A percentile compares a stretch with the other conserved stretches of the same genome.
Conservation (phyloP, 2,888 invertebrate species). For the Drosophila meridionalis region DNA sequence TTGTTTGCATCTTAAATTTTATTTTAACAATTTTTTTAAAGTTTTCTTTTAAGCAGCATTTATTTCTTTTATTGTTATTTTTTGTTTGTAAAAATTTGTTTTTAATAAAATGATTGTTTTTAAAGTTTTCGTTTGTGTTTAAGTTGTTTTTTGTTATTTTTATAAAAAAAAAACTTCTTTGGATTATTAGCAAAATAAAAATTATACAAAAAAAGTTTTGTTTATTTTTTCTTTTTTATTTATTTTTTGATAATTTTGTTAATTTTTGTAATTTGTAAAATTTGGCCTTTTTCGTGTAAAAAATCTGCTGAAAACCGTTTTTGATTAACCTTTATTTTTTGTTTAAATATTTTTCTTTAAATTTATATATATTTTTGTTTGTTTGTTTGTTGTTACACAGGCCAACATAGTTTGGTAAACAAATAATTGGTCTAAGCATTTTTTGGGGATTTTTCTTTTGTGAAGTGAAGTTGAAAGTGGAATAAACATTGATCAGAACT, state of each 20-base stretch:
- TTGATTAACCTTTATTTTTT: constrained; percentile 67
- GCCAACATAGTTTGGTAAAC: not conserved
- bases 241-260: constrained; percentile 25
- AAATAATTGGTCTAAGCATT: not conserved
- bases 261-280: constrained; percentile 59
- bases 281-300: constrained; percentile 77
- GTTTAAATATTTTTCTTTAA: constrained; percentile 7
- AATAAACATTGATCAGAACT: not conserved
- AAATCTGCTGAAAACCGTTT: constrained; percentile 76
- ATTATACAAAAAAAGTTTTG: constrained; percentile 61
- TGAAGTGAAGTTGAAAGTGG: not conserved
- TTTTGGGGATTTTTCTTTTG: not conserved
- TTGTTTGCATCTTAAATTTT: constrained; percentile 46
- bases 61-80: constrained; percentile 9
- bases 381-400: constrained; percentile 17
- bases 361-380: not conserved
- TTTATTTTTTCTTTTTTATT: constrained; percentile 18
- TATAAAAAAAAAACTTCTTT: constrained; percentile 60
- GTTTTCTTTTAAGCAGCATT: constrained; percentile 51
- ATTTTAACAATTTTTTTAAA: constrained; percentile 63
- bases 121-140: constrained; percentile 21
- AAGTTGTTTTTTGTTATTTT: not conserved
- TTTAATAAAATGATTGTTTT: constrained; percentile 61
- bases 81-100: constrained; percentile 69
- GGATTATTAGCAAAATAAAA: constrained; percentile 72